Base-by-base conservation (phyloP, 2,888 invertebrate species). In the Drosophila infuscata region DNA sequence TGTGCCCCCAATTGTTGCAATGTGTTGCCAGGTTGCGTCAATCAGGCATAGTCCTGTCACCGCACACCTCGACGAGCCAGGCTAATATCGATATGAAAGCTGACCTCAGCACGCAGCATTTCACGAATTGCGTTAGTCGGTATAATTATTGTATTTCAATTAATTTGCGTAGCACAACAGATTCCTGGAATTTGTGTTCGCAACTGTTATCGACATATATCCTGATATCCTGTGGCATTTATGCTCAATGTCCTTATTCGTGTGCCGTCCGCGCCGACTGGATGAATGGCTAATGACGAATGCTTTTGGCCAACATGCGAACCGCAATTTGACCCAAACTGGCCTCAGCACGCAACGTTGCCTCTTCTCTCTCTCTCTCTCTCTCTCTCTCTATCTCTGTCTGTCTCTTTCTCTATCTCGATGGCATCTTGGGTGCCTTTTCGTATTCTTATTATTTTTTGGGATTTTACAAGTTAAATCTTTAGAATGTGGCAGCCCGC, bases 71-170 rank as follows among this genome's bases (percentile, higher is more conserved):
- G 9, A 15, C 25, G 15, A 15, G 9, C 43, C 57, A 38, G 58
- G 71, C 41, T 67, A 67, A 51, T 65, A 65, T 54, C 36, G 35
- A 56, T 51, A 54, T 56, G 61, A 35, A 30, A 36, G 4, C 35
- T 15, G 32, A 36, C 0, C 5, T 9, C 38, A 15, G 17, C 4
- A 43, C 52, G 29, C 41, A 15, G 20, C 33, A 9, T 32, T 29
- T 17, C 7, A 15, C 17, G 15, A 36, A 49, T 35, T 35, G 60
- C 36, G 53, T 51, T 79, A 79, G 76, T 80, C 79, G 62, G 61
- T 57, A 67, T 74, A 76, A 74, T 76, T 80, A 80, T 80, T 76
- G 71, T 79, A 70, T 80, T 80, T 76, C 80, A 76, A 80, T 80
- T 80, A 70, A 76, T 76, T 72, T 76, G 58, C 70, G 38, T 65